Conservation (phyloP, 2,113 vertebrate species). For the Arizona elegans region DNA sequence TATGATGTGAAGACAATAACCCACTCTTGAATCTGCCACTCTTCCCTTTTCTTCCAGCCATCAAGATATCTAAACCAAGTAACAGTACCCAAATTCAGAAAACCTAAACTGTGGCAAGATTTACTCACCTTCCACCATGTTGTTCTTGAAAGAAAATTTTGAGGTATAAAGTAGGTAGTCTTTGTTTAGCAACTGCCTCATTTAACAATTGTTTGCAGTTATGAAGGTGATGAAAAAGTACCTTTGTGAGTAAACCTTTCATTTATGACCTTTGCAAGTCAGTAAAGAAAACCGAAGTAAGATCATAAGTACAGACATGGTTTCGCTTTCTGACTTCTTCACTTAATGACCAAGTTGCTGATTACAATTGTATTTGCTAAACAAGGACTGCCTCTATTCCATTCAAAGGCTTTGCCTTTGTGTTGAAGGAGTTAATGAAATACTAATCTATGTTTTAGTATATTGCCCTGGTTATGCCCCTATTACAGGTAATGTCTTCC, state of each 20-base stretch:
- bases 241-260: neutral
- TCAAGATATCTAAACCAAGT: neutral
- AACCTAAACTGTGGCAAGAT: neutral
- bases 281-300: neutral
- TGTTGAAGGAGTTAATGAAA: neutral
- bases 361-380: neutral
- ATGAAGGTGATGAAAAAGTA: neutral
- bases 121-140: neutral
- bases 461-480: neutral
- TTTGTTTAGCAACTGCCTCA: neutral
- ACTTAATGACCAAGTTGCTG: neutral
- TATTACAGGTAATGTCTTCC: neutral
- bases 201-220: neutral
- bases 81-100: neutral
- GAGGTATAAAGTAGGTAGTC: neutral
- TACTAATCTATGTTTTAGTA: neutral
- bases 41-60: neutral
- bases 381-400: neutral
- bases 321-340: neutral
- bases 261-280: neutral
- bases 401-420: neutral
- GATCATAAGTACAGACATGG: neutral
- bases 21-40: neutral
- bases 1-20: neutral
- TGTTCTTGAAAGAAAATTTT: neutral